These are phyloP conservation scores for Erebia aethiops DNA, from an alignment of 2,888 invertebrate genomes.

Conservation along the genomic window DNA sequence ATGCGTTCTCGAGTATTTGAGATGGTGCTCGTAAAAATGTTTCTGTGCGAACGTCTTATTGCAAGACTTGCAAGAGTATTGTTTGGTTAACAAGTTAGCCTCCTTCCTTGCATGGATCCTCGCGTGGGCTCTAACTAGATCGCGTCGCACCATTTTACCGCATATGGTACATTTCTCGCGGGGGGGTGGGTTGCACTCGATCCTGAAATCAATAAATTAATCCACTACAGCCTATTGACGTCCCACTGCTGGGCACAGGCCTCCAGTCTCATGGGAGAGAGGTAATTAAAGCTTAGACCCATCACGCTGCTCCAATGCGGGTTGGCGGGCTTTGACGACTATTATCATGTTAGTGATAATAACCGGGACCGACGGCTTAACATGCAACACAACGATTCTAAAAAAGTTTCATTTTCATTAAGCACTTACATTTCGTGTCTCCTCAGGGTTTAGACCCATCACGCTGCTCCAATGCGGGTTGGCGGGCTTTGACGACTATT, in stretches of 20 bases:
- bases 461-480: no score
- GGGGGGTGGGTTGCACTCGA: conserved; percentile 46
- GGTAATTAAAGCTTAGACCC: no score
- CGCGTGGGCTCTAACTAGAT: conserved; percentile 51
- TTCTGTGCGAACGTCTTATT: conserved; percentile 57
- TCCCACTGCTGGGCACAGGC: no score
- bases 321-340: no score
- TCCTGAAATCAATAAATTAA: neutral
- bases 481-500: no score
- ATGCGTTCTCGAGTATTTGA: conserved; percentile 60
- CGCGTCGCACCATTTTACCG: conserved; percentile 56
- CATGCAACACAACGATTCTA: no score
- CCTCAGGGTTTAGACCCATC: conserved; percentile 43
- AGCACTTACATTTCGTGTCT: conserved; percentile 50
- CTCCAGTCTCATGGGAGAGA: no score
- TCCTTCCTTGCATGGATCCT: conserved; percentile 51
- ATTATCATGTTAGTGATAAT: neutral
- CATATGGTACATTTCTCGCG: conserved; percentile 56
- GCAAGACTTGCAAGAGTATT: conserved; percentile 53
- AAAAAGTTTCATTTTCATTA: neutral
- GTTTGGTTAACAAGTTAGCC: conserved; percentile 19
- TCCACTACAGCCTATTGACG: no score
- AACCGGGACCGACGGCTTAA: no score
- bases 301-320: no score
- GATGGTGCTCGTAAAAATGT: conserved; percentile 62